phyloP scores from a whole-genome alignment of 2,113 vertebrate species.

The Ranitomeya imitator region DNA sequence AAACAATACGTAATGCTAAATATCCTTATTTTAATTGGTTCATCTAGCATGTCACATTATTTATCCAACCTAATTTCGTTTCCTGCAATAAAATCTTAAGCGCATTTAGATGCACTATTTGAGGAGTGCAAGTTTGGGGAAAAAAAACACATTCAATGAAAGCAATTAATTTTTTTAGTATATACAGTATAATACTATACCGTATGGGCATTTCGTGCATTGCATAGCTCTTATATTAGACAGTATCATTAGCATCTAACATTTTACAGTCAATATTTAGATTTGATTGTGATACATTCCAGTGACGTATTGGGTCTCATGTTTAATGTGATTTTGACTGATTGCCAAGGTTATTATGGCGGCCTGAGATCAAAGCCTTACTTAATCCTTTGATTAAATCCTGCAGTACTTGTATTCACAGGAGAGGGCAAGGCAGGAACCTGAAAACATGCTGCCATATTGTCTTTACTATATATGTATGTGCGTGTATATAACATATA shows the following conservation, averaged over 20 bases:
- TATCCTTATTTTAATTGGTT: too few relatives aligned
- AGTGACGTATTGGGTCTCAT: neutral
- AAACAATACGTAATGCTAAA: too few relatives aligned
- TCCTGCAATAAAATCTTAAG: too few relatives aligned
- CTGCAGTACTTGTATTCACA: conserved; percentile 48
- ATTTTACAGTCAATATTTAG: neutral
- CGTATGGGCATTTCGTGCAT: neutral
- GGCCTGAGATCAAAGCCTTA: conserved; percentile 46
- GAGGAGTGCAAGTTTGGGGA: too few relatives aligned
- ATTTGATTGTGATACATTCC: conserved; percentile 20
- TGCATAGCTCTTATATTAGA: neutral
- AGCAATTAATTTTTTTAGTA: too few relatives aligned
- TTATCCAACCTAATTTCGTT: too few relatives aligned
- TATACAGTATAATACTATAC: too few relatives aligned
- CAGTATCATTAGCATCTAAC: neutral
- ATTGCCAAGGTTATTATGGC: conserved; percentile 49
- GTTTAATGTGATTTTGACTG: conserved; percentile 37
- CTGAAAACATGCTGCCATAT: conserved; percentile 49
- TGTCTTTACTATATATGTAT: conserved; percentile 34
- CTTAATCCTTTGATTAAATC: conserved; percentile 57
- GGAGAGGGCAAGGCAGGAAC: conserved; percentile 41
- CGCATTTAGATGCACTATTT: too few relatives aligned
- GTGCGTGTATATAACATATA: too few relatives aligned
- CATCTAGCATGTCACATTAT: too few relatives aligned
- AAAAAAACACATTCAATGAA: too few relatives aligned